Evolutionary conservation across 2,113 vertebrate species (phyloP).

Genomic region (Gopherus flavomarginatus): DNA sequence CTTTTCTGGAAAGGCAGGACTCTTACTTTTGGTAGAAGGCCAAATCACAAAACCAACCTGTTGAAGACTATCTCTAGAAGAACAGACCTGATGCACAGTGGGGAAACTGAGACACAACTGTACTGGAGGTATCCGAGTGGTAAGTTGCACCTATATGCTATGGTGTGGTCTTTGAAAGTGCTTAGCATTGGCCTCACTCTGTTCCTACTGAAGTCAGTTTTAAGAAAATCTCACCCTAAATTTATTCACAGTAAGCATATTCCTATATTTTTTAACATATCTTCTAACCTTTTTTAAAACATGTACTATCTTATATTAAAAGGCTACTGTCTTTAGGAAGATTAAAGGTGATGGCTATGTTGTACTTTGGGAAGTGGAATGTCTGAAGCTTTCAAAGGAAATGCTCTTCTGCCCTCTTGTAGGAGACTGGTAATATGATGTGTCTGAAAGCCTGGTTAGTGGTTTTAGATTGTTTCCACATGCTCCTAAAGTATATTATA

Average conservation of each 20-base stretch:
- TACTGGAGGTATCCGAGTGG: not conserved
- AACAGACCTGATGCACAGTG: not conserved
- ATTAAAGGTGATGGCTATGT: not conserved
- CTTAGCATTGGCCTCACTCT: not conserved
- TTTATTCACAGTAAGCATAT: not conserved
- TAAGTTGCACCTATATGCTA: not conserved
- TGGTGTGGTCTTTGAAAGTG: not conserved
- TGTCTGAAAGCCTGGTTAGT: not conserved
- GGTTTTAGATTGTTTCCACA: not conserved
- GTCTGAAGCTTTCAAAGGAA: not conserved
- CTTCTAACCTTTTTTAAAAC: not conserved
- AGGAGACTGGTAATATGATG: not conserved
- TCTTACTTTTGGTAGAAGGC: no score
- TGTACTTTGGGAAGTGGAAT: not conserved
- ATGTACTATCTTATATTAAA: not conserved
- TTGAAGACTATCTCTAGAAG: not conserved
- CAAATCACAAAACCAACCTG: not conserved
- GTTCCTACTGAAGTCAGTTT: not conserved
- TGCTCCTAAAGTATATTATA: not conserved
- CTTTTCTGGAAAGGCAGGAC: no score
- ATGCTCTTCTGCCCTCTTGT: not conserved
- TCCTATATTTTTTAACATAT: not conserved
- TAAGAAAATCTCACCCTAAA: not conserved
- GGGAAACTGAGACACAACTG: accelerated
- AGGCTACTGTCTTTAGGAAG: not conserved